phyloP scores from a whole-genome alignment of 2,797 vertebrate species.

The Lycodopsis pacificus region DNA sequence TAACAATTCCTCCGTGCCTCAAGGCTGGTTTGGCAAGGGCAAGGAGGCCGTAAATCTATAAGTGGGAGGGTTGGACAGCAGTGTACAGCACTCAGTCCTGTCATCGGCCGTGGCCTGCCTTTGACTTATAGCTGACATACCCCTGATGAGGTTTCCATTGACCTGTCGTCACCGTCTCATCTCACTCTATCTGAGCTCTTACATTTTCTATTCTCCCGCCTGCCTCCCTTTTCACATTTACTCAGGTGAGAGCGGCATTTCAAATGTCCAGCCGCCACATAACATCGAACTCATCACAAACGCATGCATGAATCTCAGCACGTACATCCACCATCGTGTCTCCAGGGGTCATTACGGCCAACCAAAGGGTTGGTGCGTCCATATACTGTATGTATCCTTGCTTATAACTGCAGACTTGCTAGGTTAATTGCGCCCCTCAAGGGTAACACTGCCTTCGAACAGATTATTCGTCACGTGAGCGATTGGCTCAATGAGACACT shows the following conservation, averaged over 20 bases:
- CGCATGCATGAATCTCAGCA: not conserved
- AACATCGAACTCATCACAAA: not conserved
- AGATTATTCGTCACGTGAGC: conserved; percentile 26
- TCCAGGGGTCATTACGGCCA: not conserved
- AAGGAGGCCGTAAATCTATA: conserved; percentile 48
- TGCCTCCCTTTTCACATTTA: not conserved
- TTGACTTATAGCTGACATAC: conserved; percentile 46
- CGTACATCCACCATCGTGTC: too few species aligned
- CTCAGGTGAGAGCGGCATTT: not conserved
- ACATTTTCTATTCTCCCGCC: not conserved
- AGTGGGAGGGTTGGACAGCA: conserved; percentile 15
- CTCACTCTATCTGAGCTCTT: conserved; percentile 6
- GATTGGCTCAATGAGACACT: conserved; percentile 39
- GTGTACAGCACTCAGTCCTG: conserved; percentile 16
- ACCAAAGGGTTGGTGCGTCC: not conserved
- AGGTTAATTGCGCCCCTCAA: conserved; percentile 47
- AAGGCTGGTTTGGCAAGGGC: conserved; percentile 47
- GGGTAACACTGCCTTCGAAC: conserved; percentile 30
- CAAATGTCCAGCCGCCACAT: not conserved
- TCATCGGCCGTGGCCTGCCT: conserved; percentile 33
- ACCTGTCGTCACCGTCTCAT: conserved; percentile 31
- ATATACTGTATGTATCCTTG: not conserved
- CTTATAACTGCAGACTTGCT: conserved; percentile 25
- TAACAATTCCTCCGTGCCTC: conserved; percentile 16
- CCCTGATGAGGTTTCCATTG: conserved; percentile 48